A percentile compares a stretch with the other conserved stretches of the same genome.
Evolutionary conservation across 2,888 invertebrate genomes (phyloP).

Genomic region (Panorpa germanica): DNA sequence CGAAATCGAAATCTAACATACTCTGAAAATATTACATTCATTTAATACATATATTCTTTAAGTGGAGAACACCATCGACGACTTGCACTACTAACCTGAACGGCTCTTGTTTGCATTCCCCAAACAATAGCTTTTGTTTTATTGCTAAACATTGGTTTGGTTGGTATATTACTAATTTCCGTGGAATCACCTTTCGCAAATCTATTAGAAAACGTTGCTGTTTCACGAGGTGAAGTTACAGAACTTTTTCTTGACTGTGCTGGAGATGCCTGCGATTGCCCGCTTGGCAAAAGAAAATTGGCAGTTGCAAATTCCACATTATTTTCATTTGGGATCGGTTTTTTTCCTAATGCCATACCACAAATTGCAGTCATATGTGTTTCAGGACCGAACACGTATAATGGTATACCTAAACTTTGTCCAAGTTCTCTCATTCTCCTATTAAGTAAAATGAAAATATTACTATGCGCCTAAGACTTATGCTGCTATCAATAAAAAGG

Average conservation of each 20-base stretch:
- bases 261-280: conserved; percentile 32
- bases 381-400: conserved; percentile 95
- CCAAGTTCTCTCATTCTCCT: conserved; percentile 82
- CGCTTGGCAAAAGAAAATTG: conserved; percentile 71
- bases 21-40: conserved; percentile 29
- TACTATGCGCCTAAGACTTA: conserved; percentile 2
- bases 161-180: conserved; percentile 16
- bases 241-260: conserved; percentile 15
- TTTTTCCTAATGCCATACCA: conserved; percentile 87
- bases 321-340: conserved; percentile 56
- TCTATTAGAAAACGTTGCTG: conserved; percentile 11
- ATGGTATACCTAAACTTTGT: conserved; percentile 68
- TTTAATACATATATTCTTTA: conserved; percentile 1
- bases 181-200: conserved; percentile 16
- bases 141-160: conserved; percentile 52
- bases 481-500: neutral
- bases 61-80: neutral
- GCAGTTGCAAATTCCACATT: conserved; percentile 62
- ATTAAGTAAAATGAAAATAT: conserved; percentile 9
- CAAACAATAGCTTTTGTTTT: conserved; percentile 88
- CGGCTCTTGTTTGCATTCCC: conserved; percentile 98
- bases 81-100: conserved; percentile 31
- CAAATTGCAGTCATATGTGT: conserved; percentile 99
- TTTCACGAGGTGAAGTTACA: conserved; percentile 10
- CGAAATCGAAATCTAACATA: conserved; percentile 92